Evolutionary conservation across 2,797 vertebrate species (phyloP), one percentile per base, ranked within the genome.

Genomic region (Salarias fasciatus): DNA sequence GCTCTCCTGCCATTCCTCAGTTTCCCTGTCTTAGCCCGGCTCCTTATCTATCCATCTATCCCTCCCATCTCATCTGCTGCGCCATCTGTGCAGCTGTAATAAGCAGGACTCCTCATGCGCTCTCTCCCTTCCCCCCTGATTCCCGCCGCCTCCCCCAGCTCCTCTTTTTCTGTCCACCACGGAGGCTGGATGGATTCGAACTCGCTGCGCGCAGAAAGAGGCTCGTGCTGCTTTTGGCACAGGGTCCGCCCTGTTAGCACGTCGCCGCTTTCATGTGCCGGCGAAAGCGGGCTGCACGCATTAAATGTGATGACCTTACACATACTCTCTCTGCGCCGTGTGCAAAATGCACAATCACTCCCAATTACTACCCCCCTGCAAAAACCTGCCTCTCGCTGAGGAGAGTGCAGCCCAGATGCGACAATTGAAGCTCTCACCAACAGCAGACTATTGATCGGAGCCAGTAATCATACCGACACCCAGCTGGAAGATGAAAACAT

Each of bases 61-160:
- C 80, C 72, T 83, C 79, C 80, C 74, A 54, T 72, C 75, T 91
- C 86, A 85, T 91, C 88, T 89, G 84, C 86, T 60, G 65, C 69
- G 72, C 88, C 90, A 91, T 92, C 92, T 92, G 91, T 88, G 86
- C 82, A 86, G 86, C 80, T 82, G 81, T 73, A 88, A 86, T 77
- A 82, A 86, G 73, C 71, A 75, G 55, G 41, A 45, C 72, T 72
- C 69, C 48, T 82, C 49, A 1, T 78, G 80, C 78, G 81, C 61
- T 77, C 60, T 49, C 48, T 56, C 53, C 53, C 71, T 63, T 46
- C 56, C 66, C 66, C 51, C 69, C 69, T 33, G 69, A 61, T 63
- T 29, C 65, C 63, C 57, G 31, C 61, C 57, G 44, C 45, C 14
- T 55, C 72, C 71, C 56, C 53, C 54, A n/a, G n/a, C n/a, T n/a